Evolutionary conservation across 2,888 invertebrate species (phyloP).

Genomic region (Orthonevra nobilis): DNA sequence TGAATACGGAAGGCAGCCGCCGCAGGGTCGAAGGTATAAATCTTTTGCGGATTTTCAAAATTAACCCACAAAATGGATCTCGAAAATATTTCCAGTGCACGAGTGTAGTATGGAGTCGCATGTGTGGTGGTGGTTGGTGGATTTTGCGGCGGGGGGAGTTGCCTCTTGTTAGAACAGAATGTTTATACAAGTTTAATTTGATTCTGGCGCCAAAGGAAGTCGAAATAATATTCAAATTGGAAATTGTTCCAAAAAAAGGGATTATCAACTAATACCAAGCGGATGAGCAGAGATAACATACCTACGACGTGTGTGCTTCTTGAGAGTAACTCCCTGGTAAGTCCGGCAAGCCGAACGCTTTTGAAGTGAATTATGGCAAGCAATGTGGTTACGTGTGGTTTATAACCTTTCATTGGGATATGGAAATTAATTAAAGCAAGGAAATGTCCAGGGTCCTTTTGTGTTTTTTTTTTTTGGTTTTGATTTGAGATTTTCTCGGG

Average conservation of each 20-base stretch:
- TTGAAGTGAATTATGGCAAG: too few species aligned
- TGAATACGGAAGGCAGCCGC: slow-evolving; percentile 30
- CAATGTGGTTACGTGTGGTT: slow-evolving; percentile 26
- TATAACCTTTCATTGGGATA: slow-evolving; percentile 16
- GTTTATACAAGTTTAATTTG: slow-evolving; percentile 63
- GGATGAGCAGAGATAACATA: slow-evolving; percentile 46
- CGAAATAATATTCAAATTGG: slow-evolving; percentile 68
- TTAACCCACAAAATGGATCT: slow-evolving; percentile 67
- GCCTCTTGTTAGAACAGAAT: slow-evolving; percentile 39
- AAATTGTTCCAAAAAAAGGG: slow-evolving; percentile 63
- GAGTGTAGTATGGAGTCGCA: neutral
- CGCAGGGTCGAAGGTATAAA: slow-evolving; percentile 69
- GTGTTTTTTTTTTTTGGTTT: too few species aligned
- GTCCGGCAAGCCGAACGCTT: slow-evolving; percentile 41
- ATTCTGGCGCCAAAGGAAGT: slow-evolving; percentile 60
- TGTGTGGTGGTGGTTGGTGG: neutral
- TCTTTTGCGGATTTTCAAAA: slow-evolving; percentile 66
- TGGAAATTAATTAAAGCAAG: slow-evolving; percentile 31
- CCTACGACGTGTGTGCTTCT: neutral
- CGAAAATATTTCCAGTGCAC: slow-evolving; percentile 49
- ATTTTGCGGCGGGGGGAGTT: neutral
- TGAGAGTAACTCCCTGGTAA: slow-evolving; percentile 18
- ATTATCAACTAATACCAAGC: slow-evolving; percentile 65
- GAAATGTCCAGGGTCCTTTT: slow-evolving; percentile 11
- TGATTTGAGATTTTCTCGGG: slow-evolving; percentile 2